Base-by-base conservation (phyloP, 2,797 vertebrate genomes). In the Cuniculus paca region DNA sequence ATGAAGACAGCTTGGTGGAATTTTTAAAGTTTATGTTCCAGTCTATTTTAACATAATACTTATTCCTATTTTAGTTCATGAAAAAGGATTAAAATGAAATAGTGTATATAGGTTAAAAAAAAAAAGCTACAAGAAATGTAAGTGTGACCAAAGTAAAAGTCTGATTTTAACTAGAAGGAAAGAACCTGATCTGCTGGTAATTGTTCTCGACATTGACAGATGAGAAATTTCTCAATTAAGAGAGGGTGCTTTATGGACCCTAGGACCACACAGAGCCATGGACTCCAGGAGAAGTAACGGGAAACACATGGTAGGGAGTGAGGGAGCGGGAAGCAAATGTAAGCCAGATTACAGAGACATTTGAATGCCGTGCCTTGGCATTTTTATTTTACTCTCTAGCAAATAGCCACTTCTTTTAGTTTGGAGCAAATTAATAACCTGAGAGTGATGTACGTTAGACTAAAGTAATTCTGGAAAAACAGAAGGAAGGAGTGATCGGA, bases 241-340 rank as follows among this genome's bases (percentile, higher is more conserved):
- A 75, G 16, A 22, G 74, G 6, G 42, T 31, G 5, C 56, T 96
- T 95, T 95, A 19, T 58, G 60, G 39, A 36, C 26, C 1, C 14
- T 34, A 52, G 65, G 82, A 95, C 86, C 86, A 96, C 85, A 92
- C 91, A 95, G 65, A 77, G 48, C 84, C 42, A 22, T 34, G 58
- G 61, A n/a, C 61, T 86, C 39, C 75, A 36, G 2, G 52, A 89
- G 45, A 58, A 50, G 70, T 90, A 87, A 74, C 39, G 24, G 19
- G 52, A 80, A 89, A 68, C 85, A 92, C 75, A 61, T 84, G 77
- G 58, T 14, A 13, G 28, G 34, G 24, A 80, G 19, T 6, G 54
- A 74, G 54, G 24, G 78, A 28, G 10, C 60, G 24, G 26, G 34
- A 60, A 52, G 54, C 88, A 82, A 22, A 63, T 52, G 54, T 16